Evolutionary conservation across 2,888 invertebrate species (phyloP), one percentile per base, ranked within the genome.

Genomic region (Phlogophora meticulosa): DNA sequence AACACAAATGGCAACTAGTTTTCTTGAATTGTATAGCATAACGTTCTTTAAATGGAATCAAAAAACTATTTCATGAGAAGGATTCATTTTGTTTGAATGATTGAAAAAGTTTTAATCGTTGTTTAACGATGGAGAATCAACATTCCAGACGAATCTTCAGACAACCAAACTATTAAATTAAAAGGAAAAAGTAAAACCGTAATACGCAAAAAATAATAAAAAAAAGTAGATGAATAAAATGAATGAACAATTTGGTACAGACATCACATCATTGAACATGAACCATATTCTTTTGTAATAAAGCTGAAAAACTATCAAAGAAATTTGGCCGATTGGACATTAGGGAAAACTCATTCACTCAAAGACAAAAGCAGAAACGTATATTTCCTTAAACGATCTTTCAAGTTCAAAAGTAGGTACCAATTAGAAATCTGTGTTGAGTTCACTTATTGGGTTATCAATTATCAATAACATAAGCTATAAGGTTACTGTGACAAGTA

Each of bases 391-490:
- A 7, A 56, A n/a, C 11, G 11, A 45, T 22, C 20, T 43, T 72
- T 49, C 42, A 72, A 60, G 49, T 51, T 72, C 49, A 72, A 2
- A 28, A 28, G 5, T 17, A 42, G 36, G 13, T 36, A 40, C 5
- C 15, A 61, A 42, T 46, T 13, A 9, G 4, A n/a, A 52, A 40
- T 38, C 15, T 7, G 10, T n/a, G 15, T 9, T 40, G 9, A 13
- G 45, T 34, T 68, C 51, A 61, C 15, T 24, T 46, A 40, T 1
- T 20, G 46, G 63, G 63, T 63, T 53, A 72, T 69, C 69, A 42
- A 36, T 63, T 53, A 72, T 69, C 69, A 42, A 36, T 48, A 38
- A 22, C 48, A 20, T 11, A n/a, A n/a, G 13, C 13, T 17, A 2
- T 46, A 36, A 46, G 63, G 46, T 48, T 45, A 62, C 4, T 36